These are phyloP conservation scores for Dryobotodes eremita DNA, from an alignment of 2,888 invertebrate species.

Conservation along the genomic window DNA sequence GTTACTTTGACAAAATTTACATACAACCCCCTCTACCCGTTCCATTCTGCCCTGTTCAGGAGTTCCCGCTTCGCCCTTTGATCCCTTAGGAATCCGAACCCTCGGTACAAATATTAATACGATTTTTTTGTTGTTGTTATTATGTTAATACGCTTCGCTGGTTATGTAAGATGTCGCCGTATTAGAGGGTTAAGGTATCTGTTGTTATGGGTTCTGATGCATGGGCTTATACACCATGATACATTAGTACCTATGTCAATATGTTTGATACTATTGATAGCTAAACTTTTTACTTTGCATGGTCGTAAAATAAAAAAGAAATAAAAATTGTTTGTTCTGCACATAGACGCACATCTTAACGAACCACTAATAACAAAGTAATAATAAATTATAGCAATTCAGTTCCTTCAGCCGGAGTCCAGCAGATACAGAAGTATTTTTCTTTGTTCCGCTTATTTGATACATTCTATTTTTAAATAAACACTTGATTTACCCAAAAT, in stretches of 20 bases:
- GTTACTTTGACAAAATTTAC: constrained; percentile 72
- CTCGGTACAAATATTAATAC: constrained; percentile 67
- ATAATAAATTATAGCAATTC: neutral
- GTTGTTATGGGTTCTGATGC: constrained; percentile 22
- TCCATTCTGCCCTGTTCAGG: constrained; percentile 52
- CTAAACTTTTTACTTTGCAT: neutral
- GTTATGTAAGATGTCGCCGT: constrained; percentile 49
- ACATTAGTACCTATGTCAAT: neutral
- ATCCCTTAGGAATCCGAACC: constrained; percentile 66
- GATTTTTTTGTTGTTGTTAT: constrained; percentile 69
- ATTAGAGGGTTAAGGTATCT: constrained; percentile 25
- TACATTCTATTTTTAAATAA: neutral
- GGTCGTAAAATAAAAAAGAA: neutral
- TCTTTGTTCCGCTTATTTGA: neutral
- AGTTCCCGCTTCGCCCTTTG: constrained; percentile 60
- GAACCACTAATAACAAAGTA: neutral
- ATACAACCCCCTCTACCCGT: constrained; percentile 59
- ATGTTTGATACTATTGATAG: neutral
- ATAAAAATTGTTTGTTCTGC: too few relatives aligned
- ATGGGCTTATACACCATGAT: neutral
- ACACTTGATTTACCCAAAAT: constrained; percentile 1
- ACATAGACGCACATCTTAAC: neutral
- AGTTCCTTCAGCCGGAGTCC: too few relatives aligned
- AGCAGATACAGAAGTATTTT: neutral
- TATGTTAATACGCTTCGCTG: constrained; percentile 67